Evolutionary conservation across 2,797 vertebrate genomes (phyloP), one percentile per base, ranked within the genome.

Genomic region (Alfaro cultratus): DNA sequence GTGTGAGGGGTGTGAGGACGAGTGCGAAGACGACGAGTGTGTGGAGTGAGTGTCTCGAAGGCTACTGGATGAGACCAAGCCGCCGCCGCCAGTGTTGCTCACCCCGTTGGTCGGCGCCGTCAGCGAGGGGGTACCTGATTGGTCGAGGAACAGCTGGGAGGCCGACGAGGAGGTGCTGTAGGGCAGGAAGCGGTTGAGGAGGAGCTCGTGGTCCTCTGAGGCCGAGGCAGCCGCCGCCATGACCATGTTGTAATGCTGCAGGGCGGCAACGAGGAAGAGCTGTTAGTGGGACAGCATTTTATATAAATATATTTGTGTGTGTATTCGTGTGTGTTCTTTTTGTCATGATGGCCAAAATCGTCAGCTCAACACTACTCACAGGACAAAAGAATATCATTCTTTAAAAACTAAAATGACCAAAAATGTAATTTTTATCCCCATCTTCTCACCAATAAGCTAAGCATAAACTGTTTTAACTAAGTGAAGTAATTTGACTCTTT

Each of bases 201-300:
- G 97, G 81, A 99, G 96, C 93, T 99, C 98, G 78, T 98, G 97
- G 88, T 99, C 98, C 46, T 99, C 98, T 0, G 97, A 97, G 43
- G 96, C 96, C 0, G 97, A 97, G 4, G 98, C 97, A 0, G 98
- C 97, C 0, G 98, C 98, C 0, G 98, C 98, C 10, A 98, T 98
- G 67, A 99, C 97, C 91, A 99, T 97, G 91, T 97, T 99, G 95
- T 99, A 99, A 96, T 99, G 98, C 98, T 99, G 88, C 45, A 18
- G 21, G 21, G 26, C 39, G 39, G 51, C 67, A 23, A 67, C 23
- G 83, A 18, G 57, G 31, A 36, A 10, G 13, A 12, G 13, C n/a
- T n/a, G 76, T 81, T 55, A 57, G 70, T 70, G 43, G 64, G 62
- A 51, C 36, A 12, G 26, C n/a, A n/a, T 55, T 18, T 55, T 55